Percentiles rank a stretch among this genome's conserved stretches.
Evolutionary conservation across 2,113 vertebrate species (phyloP).

Genomic region (Polypterus bichir): DNA sequence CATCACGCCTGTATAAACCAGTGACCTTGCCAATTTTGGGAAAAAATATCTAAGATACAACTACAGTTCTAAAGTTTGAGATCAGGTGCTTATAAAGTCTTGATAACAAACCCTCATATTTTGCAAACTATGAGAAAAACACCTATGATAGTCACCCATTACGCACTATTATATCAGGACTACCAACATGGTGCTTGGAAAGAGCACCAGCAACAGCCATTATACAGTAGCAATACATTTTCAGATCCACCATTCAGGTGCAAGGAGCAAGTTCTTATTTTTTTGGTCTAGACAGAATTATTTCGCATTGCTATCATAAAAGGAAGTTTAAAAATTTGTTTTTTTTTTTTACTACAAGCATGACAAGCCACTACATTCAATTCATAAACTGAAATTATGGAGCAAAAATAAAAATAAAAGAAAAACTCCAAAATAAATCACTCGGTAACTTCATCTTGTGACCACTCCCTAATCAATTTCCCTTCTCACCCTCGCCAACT

Average conservation of each 20-base stretch:
- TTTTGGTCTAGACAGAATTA: conserved; percentile 68
- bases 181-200: conserved; percentile 14
- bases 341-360: conserved; percentile 47
- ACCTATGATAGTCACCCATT: conserved; percentile 21
- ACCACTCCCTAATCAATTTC: conserved; percentile 2
- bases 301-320: conserved; percentile 50
- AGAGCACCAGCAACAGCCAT: conserved; percentile 19
- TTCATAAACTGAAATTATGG: conserved; percentile 54
- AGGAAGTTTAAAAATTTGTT: conserved; percentile 39
- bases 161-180: conserved; percentile 22
- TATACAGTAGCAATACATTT: conserved; percentile 6
- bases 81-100: conserved; percentile 29
- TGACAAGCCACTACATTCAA: conserved; percentile 70
- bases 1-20: conserved; percentile 46
- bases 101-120: conserved; percentile 26
- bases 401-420: conserved; percentile 45
- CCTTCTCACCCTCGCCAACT: neutral
- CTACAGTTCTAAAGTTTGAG: conserved; percentile 46
- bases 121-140: conserved; percentile 2
- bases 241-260: conserved; percentile 26
- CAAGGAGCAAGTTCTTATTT: conserved; percentile 30
- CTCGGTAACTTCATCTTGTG: conserved; percentile 42
- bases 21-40: conserved; percentile 47
- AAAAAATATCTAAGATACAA: conserved; percentile 45
- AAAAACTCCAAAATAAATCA: conserved; percentile 54